These are phyloP conservation scores for Zaprionus kolodkinae DNA, from an alignment of 1,140 invertebrate genomes.

Conservation along the genomic window DNA sequence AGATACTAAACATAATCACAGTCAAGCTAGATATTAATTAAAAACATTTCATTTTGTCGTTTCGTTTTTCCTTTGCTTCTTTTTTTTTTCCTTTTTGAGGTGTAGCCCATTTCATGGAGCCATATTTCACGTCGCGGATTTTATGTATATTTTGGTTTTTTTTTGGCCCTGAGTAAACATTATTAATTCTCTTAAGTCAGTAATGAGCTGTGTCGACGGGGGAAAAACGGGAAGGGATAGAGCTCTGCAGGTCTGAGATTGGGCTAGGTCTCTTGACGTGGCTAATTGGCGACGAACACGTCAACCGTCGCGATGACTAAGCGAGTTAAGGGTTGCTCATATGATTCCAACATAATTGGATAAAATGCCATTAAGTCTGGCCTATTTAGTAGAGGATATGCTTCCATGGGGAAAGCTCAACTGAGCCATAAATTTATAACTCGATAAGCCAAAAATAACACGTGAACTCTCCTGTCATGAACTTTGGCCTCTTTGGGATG, in stretches of 20 bases:
- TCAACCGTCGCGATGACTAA: conserved; percentile 50
- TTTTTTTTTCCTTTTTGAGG: conserved; percentile 1
- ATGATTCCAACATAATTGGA: conserved; percentile 67
- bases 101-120: conserved; percentile 32
- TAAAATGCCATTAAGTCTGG: conserved; percentile 65
- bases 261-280: conserved; percentile 29
- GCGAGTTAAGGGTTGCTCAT: conserved; percentile 31
- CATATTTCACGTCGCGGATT: conserved; percentile 41
- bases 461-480: conserved; percentile 33
- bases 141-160: conserved; percentile 43
- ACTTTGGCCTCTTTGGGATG: conserved; percentile 31
- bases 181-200: conserved; percentile 67
- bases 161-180: conserved; percentile 51
- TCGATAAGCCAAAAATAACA: conserved; percentile 43
- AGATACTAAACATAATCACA: conserved; percentile 23
- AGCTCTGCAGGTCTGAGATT: conserved; percentile 22
- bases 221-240: not conserved
- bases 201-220: conserved; percentile 40
- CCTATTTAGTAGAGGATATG: conserved; percentile 57
- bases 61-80: not conserved
- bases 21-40: conserved; percentile 35
- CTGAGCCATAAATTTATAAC: conserved; percentile 27
- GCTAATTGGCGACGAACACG: conserved; percentile 71
- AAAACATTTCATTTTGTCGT: conserved; percentile 11
- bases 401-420: conserved; percentile 6